Conservation (phyloP, 2,797 vertebrate species). For the Paramormyrops hopkinsi region DNA sequence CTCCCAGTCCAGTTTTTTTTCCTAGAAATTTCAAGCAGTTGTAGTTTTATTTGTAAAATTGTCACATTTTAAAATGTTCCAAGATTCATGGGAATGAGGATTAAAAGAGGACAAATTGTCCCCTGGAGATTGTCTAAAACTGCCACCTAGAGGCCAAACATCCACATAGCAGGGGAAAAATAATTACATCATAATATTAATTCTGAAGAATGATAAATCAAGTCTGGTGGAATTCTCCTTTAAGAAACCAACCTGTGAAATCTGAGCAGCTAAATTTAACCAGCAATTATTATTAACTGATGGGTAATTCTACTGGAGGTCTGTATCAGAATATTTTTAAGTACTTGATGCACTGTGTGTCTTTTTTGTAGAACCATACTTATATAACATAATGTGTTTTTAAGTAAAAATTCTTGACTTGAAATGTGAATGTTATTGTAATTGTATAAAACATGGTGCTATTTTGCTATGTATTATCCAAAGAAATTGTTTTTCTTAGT, state of each 20-base stretch:
- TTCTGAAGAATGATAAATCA: neutral
- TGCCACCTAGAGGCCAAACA: neutral
- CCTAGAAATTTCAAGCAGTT: neutral
- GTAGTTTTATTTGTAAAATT: neutral
- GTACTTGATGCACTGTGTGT: conserved; percentile 89
- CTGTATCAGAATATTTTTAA: conserved; percentile 83
- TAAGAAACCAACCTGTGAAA: conserved; percentile 39
- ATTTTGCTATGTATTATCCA: conserved; percentile 63
- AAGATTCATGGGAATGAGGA: neutral
- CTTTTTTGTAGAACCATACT: conserved; percentile 65
- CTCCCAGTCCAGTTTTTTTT: neutral
- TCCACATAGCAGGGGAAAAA: neutral
- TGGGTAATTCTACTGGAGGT: conserved; percentile 68
- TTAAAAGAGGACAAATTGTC: neutral
- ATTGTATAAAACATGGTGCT: conserved; percentile 45
- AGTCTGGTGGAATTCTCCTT: conserved; percentile 38
- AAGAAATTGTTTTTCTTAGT: conserved; percentile 57
- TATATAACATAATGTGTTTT: conserved; percentile 70
- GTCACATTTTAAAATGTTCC: neutral
- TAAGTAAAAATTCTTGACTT: conserved; percentile 62
- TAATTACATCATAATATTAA: neutral
- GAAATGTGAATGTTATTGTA: conserved; percentile 55
- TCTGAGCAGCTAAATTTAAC: conserved; percentile 65
- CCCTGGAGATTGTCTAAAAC: neutral
- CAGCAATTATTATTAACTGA: conserved; percentile 52